Conservation (phyloP, 1,140 invertebrate genomes). For the Heliconius congener region DNA sequence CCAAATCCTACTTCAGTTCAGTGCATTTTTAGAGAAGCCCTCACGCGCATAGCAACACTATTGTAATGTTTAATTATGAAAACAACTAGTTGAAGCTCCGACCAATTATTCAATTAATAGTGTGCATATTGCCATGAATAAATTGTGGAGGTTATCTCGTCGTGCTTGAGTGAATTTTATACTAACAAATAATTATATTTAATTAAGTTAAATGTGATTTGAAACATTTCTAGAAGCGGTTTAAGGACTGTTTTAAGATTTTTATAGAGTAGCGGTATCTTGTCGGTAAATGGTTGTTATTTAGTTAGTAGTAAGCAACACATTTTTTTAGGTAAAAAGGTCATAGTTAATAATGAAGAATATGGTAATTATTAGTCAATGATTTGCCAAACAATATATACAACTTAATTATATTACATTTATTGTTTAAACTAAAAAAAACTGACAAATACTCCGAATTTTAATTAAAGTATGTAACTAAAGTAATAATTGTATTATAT, state of each 20-base stretch:
- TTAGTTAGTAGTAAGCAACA: no score
- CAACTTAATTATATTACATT: not conserved
- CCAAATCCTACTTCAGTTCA: not conserved
- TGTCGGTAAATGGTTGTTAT: not conserved
- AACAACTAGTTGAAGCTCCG: slow-evolving; percentile 44
- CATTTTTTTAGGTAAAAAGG: not conserved
- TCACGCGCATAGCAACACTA: slow-evolving; percentile 43
- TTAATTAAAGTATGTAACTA: not conserved
- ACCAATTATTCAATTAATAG: slow-evolving; percentile 56
- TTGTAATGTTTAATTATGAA: slow-evolving; percentile 46
- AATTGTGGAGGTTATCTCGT: slow-evolving; percentile 47
- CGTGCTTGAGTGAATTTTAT: slow-evolving; percentile 47
- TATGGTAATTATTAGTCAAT: not conserved
- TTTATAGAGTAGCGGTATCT: not conserved
- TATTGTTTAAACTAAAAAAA: not conserved
- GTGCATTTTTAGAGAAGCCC: not conserved
- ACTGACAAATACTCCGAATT: not conserved
- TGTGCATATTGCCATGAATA: slow-evolving; percentile 52
- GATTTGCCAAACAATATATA: not conserved
- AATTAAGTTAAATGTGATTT: not conserved
- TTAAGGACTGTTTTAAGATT: not conserved
- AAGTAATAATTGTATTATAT: not conserved
- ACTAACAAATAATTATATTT: slow-evolving; percentile 3
- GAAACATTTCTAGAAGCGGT: not conserved
- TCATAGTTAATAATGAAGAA: not conserved